Conservation (phyloP, 2,113 vertebrate species). For the Pipra filicauda region DNA sequence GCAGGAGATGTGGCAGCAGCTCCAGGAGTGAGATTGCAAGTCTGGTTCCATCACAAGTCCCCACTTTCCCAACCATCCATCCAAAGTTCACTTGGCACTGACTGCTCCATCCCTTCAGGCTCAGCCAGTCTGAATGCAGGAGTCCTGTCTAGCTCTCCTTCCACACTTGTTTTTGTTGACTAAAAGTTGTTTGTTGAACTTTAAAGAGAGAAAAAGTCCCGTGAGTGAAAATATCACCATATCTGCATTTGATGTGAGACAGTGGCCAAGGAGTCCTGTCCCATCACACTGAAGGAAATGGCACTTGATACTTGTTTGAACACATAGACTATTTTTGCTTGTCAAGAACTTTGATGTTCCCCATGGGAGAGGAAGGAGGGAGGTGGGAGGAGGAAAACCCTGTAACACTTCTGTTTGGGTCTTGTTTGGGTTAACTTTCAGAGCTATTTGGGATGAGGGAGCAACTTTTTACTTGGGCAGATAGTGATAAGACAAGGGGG, state of each 20-base stretch:
- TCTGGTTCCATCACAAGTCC: neutral
- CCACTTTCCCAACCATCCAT: neutral
- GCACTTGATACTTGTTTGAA: neutral
- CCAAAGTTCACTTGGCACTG: neutral
- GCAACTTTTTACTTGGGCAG: neutral
- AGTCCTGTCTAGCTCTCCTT: neutral
- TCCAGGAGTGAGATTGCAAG: neutral
- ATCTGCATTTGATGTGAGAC: neutral
- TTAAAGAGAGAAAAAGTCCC: neutral
- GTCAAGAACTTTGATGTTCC: neutral
- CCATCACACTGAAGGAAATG: neutral
- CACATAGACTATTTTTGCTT: neutral
- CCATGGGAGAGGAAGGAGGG: neutral
- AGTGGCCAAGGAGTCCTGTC: neutral
- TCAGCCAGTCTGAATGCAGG: neutral
- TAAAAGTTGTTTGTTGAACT: neutral
- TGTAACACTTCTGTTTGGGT: neutral
- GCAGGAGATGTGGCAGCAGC: neutral
- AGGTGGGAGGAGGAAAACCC: neutral
- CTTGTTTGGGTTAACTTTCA: neutral
- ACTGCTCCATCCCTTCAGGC: neutral
- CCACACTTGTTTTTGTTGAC: fast-evolving
- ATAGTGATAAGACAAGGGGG: neutral
- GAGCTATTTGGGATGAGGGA: no score
- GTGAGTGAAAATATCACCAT: neutral